A percentile compares a stretch with the other conserved stretches of the same genome.
Evolutionary conservation across 2,113 vertebrate species (phyloP).

Genomic region (Emydocephalus ijimae): DNA sequence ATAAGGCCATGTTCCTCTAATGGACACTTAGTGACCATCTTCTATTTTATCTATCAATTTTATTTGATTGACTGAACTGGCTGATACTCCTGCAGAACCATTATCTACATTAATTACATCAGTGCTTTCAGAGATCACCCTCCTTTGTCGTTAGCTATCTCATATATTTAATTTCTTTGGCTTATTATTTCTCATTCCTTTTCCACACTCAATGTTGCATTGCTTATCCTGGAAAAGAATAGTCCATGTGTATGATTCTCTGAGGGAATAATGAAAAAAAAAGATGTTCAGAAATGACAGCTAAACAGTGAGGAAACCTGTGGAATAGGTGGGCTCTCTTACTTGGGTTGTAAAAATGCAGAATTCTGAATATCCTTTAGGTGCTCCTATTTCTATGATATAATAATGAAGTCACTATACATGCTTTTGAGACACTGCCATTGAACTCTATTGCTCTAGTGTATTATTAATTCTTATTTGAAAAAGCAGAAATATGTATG

Average conservation of each 20-base stretch:
- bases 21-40: background rate
- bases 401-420: background rate
- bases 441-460: background rate
- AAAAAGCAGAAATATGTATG: background rate
- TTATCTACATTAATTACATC: constrained; percentile 2
- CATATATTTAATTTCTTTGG: background rate
- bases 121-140: background rate
- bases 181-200: background rate
- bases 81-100: background rate
- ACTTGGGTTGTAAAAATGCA: background rate
- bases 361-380: background rate
- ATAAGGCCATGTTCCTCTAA: background rate
- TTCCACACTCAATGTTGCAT: background rate
- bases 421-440: background rate
- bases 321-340: background rate
- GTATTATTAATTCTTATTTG: background rate
- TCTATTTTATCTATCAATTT: background rate
- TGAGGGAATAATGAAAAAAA: background rate
- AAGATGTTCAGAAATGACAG: background rate
- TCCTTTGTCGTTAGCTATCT: background rate
- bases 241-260: background rate
- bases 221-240: background rate
- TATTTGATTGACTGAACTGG: background rate
- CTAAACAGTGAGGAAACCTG: background rate
- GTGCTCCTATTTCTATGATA: background rate